Evolutionary conservation across 2,797 vertebrate species (phyloP).

Genomic region (Catharus ustulatus): DNA sequence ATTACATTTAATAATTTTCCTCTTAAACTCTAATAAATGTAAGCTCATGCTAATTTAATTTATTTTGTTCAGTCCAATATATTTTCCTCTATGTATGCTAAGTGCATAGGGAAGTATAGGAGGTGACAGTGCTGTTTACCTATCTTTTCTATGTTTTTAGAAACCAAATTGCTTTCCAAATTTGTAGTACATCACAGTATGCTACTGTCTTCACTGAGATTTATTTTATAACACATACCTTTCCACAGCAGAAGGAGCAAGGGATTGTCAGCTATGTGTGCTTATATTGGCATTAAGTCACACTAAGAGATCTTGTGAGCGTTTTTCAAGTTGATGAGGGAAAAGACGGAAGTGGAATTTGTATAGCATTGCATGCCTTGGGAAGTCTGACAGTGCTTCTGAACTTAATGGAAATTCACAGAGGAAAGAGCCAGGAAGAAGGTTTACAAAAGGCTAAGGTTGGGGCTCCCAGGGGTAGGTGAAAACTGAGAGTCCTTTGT

Average conservation of each 20-base stretch:
- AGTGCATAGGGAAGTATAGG: background rate
- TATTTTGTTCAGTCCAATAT: background rate
- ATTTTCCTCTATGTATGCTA: background rate
- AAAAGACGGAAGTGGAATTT: background rate
- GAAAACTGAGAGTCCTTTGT: background rate
- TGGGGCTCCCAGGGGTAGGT: background rate
- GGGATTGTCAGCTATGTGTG: slow-evolving; percentile 2
- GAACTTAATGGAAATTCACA: background rate
- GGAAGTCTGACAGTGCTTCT: background rate
- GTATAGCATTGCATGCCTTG: background rate
- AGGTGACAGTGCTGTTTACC: background rate
- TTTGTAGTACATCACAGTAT: background rate
- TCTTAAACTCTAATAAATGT: slow-evolving; percentile 25
- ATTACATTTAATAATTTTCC: slow-evolving; percentile 59
- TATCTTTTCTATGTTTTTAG: background rate
- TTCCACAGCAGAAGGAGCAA: slow-evolving; percentile 19
- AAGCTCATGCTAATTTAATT: background rate
- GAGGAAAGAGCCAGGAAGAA: background rate
- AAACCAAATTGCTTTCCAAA: slow-evolving; percentile 31
- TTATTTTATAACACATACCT: background rate
- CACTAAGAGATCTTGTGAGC: background rate
- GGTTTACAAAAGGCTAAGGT: background rate
- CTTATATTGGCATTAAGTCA: background rate
- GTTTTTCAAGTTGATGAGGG: background rate
- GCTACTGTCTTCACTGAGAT: background rate